Base-by-base conservation (phyloP, 2,888 invertebrate species). In the Tenthredo notha region DNA sequence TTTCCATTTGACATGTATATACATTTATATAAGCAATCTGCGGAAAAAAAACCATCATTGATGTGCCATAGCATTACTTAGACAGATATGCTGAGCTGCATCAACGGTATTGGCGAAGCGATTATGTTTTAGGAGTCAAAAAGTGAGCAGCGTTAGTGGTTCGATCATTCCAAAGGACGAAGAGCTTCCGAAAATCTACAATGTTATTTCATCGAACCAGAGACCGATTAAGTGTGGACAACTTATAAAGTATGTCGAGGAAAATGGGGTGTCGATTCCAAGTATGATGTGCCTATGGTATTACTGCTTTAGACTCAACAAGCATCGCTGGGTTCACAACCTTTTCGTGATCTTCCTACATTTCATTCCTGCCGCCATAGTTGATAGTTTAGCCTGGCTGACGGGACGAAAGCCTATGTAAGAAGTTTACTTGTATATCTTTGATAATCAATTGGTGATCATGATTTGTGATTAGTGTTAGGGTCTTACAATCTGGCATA, bases 121-220 rank as follows among this genome's bases (percentile, higher is more conserved):
- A 70, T n/a, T 33, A 37, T 70, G 70, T 84, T 78, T 40, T 54
- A 82, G 58, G 43, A 77, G 15, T 15, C n/a, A 67, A 65, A 77
- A 5, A 12, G 15, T 12, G 21, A 86, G 77, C 25, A 29, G 65
- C 85, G 67, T 67, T 84, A 85, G 65, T 74, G 84, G 54, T 37
- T 4, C 85, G 40, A 74, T 0, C 25, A 15, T 25, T 21, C 6
- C 85, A 33, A 86, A 86, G 25, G 88, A 89, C 9, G 92, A 92
- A 78, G 94, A 94, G 37, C 94, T 95, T 47, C 95, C 96, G 0
- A 96, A 5, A n/a, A 54, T 99, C 85, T 98, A 97, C 94, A 98
- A 98, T 93, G 97, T 95, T 92, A 98, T 98, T 15, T 97, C 98
- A 0, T 97, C 98, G 0, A 95, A 95, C 5, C 96, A 97, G 88